These are phyloP conservation scores for Caenorhabditis sulstoni DNA, from an alignment of 2,888 invertebrate species.

Conservation along the genomic window DNA sequence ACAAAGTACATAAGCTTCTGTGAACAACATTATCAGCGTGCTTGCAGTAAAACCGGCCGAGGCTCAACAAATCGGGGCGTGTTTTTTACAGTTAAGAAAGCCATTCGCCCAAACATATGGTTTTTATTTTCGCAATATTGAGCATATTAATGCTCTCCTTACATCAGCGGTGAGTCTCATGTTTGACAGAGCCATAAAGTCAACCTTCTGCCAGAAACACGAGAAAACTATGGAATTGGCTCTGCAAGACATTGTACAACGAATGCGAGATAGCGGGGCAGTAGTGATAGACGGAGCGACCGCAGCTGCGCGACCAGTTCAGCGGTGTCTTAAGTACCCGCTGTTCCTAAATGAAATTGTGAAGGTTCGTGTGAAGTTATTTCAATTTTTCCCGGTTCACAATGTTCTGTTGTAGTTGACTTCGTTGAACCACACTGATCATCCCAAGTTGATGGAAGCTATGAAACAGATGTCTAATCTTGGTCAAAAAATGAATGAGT, in stretches of 20 bases:
- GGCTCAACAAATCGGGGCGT: conserved; percentile 63
- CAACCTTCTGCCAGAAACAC: conserved; percentile 55
- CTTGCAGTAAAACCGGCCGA: conserved; percentile 67
- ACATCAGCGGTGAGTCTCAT: conserved; percentile 61
- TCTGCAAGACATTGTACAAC: conserved; percentile 62
- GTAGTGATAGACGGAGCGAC: conserved; percentile 73
- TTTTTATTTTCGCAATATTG: conserved; percentile 76
- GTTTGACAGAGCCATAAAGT: not conserved
- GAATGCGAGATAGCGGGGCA: conserved; percentile 62
- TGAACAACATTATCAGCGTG: not conserved
- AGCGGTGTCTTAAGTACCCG: conserved; percentile 77
- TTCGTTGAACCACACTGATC: conserved; percentile 75
- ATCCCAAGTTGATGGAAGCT: conserved; percentile 77
- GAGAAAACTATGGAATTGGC: conserved; percentile 67
- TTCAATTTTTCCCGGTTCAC: too few relatives aligned
- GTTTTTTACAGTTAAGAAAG: conserved; percentile 74
- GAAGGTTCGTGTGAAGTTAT: conserved; percentile 58
- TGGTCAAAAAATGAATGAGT: conserved; percentile 79
- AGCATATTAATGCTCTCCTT: conserved; percentile 73
- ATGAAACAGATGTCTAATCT: conserved; percentile 75
- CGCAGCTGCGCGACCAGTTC: conserved; percentile 75
- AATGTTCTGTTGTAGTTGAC: conserved; percentile 63
- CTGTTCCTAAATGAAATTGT: conserved; percentile 75
- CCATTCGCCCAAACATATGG: conserved; percentile 75
- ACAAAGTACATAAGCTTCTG: conserved; percentile 53